phyloP scores from a whole-genome alignment of 2,888 invertebrate species.

The Augochlorella aurata region DNA sequence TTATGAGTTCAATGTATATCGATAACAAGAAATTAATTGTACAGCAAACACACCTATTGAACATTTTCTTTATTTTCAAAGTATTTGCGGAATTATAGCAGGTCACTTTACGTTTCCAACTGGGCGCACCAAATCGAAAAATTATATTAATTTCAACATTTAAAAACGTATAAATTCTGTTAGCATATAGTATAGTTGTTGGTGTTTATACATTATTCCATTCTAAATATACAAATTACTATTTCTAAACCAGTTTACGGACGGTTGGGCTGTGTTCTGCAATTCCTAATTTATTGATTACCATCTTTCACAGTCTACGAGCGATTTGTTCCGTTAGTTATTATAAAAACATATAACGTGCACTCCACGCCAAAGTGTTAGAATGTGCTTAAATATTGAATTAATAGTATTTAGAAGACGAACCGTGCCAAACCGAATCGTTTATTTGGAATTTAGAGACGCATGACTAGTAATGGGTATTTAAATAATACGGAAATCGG shows the following conservation, averaged over 20 bases:
- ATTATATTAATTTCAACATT: no score
- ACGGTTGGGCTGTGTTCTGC: background rate
- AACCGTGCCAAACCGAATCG: conserved; percentile 8
- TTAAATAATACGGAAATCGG: background rate
- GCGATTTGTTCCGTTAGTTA: background rate
- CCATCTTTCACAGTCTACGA: background rate
- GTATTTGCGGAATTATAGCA: no score
- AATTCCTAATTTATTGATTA: background rate
- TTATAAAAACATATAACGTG: background rate
- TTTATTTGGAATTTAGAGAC: conserved; percentile 1
- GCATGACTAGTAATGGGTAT: background rate
- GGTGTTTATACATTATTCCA: background rate
- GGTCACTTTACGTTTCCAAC: no score
- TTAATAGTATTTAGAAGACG: background rate
- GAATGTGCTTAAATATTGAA: conserved; percentile 2
- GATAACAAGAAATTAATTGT: no score
- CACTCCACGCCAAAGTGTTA: background rate
- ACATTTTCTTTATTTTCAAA: no score
- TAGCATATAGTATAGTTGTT: background rate
- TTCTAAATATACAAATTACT: background rate
- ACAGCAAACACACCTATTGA: no score
- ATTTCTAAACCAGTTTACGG: background rate
- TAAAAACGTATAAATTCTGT: no score
- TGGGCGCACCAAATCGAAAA: no score
- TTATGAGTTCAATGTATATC: no score